Evolutionary conservation across 2,113 vertebrate genomes (phyloP), one percentile per base, ranked within the genome.

Genomic region (Hipposideros armiger): DNA sequence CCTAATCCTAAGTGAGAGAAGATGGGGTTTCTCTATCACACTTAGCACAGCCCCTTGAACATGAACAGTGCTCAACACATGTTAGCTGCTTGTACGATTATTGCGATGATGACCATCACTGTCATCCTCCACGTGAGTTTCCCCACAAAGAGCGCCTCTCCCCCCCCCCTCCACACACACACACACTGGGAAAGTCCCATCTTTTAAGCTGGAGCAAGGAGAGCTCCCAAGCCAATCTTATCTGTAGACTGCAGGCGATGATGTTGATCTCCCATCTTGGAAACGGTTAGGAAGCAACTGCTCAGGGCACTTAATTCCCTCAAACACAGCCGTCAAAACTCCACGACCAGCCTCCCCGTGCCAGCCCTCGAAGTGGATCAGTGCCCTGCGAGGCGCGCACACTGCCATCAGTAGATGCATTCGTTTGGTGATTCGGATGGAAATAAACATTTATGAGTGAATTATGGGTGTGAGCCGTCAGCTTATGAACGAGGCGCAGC

Each of bases 401-500:
- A 0, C 17, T 11, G 54, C 87, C 70, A 58, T 40, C 30, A 13
- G n/a, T 0, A 9, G 20, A 58, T 9, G 11, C 28, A 26, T 28
- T 85, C 66, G 0, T 47, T 66, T 83, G 90, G 92, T 90, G 92
- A 91, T 89, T 90, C 77, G 84, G 92, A 86, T 70, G 76, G 87
- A 95, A 93, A 97, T 84, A 90, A 95, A 95, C 7, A 9, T 87
- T 93, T 84, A 84, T 84, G 90, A 92, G 76, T 67, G 94, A 92
- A 81, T 87, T 62, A 70, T 0, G 20, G 73, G 90, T n/a, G 32
- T 30, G 64, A 72, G 70, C 32, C 13, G 26, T 36, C 81, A 6
- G 87, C 56, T 11, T 19, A 62, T 10, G 78, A n/a, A 82, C 6
- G 24, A 64, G 73, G 11, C 4, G 17, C 92, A 87, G 94, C 78